Conservation (phyloP, 2,888 invertebrate genomes). For the Heliconius charithonia region DNA sequence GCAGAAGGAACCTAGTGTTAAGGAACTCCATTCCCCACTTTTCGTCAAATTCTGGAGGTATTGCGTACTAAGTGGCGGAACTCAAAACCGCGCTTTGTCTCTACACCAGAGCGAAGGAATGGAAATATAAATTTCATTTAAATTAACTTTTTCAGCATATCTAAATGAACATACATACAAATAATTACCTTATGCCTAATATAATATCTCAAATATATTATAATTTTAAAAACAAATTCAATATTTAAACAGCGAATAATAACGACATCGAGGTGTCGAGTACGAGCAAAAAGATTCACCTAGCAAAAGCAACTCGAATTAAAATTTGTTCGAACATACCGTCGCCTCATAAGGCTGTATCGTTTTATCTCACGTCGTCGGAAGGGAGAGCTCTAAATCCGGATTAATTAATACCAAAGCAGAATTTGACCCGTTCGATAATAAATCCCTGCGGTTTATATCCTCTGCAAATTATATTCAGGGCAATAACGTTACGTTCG, state of each 20-base stretch:
- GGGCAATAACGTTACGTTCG: conserved; percentile 49
- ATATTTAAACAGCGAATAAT: conserved; percentile 26
- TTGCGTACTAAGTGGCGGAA: no score
- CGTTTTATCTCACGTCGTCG: conserved; percentile 66
- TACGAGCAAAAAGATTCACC: conserved; percentile 29
- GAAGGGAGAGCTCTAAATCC: conserved; percentile 62
- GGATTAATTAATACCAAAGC: conserved; percentile 72
- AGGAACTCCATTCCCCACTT: no score
- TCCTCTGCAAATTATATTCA: conserved; percentile 55
- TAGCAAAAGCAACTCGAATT: conserved; percentile 32
- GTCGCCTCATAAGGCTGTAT: conserved; percentile 44
- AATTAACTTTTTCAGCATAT: no score
- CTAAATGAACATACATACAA: no score
- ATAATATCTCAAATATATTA: neutral
- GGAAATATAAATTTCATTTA: no score
- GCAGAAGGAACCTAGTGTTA: no score
- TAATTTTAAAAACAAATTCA: neutral
- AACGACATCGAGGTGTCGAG: conserved; percentile 33
- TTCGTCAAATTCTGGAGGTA: no score
- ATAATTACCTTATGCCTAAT: neutral
- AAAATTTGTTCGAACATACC: conserved; percentile 28
- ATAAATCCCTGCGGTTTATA: conserved; percentile 55
- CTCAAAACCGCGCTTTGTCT: no score
- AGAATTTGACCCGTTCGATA: conserved; percentile 62
- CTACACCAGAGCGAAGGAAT: no score